These are phyloP conservation scores for Odiellus spinosus DNA, from an alignment of 2,888 invertebrate genomes.

Conservation along the genomic window DNA sequence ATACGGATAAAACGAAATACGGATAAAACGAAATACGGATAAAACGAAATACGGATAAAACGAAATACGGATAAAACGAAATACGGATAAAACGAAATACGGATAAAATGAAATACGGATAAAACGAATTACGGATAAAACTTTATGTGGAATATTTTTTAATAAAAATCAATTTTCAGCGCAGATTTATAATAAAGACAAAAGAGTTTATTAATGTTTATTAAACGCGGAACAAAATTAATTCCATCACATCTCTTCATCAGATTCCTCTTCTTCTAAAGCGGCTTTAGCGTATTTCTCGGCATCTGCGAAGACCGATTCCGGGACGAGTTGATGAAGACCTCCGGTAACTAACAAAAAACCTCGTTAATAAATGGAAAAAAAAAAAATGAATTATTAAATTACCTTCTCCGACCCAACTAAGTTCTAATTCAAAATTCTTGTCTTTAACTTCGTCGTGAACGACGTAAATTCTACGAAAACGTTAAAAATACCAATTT, in stretches of 20 bases:
- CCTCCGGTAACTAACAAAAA: conserved; percentile 35
- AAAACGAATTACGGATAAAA: no score
- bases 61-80: no score
- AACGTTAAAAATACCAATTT: neutral
- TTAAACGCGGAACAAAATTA: neutral
- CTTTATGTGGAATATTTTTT: no score
- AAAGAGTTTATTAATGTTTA: no score
- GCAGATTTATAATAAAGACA: no score
- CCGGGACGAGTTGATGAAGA: conserved; percentile 62
- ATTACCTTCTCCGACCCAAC: conserved; percentile 62
- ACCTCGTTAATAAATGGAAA: neutral
- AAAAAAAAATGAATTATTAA: neutral
- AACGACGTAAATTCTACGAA: conserved; percentile 31
- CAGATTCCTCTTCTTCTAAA: conserved; percentile 3
- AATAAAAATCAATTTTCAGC: no score
- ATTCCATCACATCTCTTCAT: conserved; percentile 2
- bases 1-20: no score
- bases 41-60: no score
- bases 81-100: no score
- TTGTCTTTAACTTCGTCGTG: conserved; percentile 67
- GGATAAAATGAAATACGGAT: no score
- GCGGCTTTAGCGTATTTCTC: conserved; percentile 62
- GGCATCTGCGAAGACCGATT: conserved; percentile 51
- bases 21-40: no score
- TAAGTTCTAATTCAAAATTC: conserved; percentile 84